A percentile compares a stretch with the other conserved stretches of the same genome.
phyloP scores from a whole-genome alignment of 2,797 vertebrate species.

The Natrix natrix region DNA sequence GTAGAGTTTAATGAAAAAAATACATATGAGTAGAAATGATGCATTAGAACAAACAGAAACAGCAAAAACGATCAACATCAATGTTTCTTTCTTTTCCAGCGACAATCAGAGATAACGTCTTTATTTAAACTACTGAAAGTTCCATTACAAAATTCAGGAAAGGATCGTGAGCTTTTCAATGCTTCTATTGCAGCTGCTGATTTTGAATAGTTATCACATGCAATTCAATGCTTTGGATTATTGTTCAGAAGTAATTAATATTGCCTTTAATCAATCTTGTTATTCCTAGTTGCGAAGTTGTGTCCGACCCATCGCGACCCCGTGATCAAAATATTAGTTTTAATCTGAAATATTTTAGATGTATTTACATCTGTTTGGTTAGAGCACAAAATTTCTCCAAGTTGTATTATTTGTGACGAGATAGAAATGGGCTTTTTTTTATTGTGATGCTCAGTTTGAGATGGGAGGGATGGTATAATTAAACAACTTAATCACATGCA shows the following conservation, averaged over 20 bases:
- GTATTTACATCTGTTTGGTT: too few relatives aligned
- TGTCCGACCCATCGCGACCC: too few relatives aligned
- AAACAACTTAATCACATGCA: neutral
- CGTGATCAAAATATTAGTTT: neutral
- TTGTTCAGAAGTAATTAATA: neutral
- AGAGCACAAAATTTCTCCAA: neutral
- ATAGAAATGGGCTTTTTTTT: neutral
- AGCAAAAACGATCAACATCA: neutral
- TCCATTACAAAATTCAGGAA: neutral
- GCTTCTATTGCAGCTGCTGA: neutral
- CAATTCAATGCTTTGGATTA: neutral
- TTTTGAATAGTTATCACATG: neutral
- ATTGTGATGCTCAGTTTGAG: neutral
- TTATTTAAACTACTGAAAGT: neutral
- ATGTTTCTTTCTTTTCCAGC: neutral
- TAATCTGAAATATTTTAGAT: neutral
- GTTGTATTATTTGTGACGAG: neutral
- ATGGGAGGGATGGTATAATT: neutral
- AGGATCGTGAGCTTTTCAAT: neutral
- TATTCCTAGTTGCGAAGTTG: too few relatives aligned
- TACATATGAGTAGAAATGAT: neutral
- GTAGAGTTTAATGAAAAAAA: neutral
- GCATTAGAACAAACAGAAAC: neutral
- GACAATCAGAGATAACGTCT: neutral
- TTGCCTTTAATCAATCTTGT: neutral